Conservation (phyloP, 1,140 invertebrate species). For the Euwallacea similis region DNA sequence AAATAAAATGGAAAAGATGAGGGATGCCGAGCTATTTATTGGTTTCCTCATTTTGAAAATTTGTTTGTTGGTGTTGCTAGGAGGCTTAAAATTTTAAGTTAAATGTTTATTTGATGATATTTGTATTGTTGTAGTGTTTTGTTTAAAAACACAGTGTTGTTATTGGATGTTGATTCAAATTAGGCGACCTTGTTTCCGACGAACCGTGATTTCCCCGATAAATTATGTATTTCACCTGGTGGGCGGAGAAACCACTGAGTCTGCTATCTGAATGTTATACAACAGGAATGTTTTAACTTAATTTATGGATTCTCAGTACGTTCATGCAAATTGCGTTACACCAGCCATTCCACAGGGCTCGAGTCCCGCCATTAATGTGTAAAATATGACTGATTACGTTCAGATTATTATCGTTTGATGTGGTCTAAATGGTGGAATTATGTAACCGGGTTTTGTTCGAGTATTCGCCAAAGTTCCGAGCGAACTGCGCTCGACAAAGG, state of each 20-base stretch:
- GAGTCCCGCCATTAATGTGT: background rate
- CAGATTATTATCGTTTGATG: background rate
- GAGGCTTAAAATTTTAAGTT: too few relatives aligned
- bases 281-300: constrained; percentile 4
- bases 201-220: background rate
- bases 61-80: too few relatives aligned
- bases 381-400: background rate
- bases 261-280: constrained; percentile 3
- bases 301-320: background rate
- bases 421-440: background rate
- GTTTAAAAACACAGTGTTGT: too few relatives aligned
- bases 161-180: too few relatives aligned
- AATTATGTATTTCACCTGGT: background rate
- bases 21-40: too few relatives aligned
- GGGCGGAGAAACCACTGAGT: background rate
- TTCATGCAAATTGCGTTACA: background rate
- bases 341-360: too few relatives aligned
- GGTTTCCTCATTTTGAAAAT: too few relatives aligned
- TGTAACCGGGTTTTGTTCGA: background rate
- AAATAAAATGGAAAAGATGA: too few relatives aligned
- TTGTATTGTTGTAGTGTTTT: too few relatives aligned
- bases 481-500: background rate
- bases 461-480: background rate
- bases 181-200: too few relatives aligned
- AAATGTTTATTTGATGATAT: too few relatives aligned